Percentiles rank a stretch among this genome's conserved stretches.
Evolutionary conservation across 2,888 invertebrate species (phyloP).

Genomic region (Tillus elongatus): DNA sequence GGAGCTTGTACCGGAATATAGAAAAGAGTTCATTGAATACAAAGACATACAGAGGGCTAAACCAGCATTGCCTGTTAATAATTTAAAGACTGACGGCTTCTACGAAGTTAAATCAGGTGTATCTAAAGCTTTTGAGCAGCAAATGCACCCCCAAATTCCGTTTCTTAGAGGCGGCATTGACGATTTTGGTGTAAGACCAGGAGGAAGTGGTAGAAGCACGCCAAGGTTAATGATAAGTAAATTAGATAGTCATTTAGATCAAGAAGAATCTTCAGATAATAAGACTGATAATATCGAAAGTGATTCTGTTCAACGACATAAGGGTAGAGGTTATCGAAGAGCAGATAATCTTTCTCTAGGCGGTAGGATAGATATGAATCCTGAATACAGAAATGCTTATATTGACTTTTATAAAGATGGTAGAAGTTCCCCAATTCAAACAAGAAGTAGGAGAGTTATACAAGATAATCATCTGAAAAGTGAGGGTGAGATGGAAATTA

Average conservation of each 20-base stretch:
- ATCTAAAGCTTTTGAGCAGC: conserved; percentile 36
- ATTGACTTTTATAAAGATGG: conserved; percentile 26
- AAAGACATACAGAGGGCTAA: conserved; percentile 26
- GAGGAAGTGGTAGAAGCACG: not conserved
- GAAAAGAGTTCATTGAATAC: conserved; percentile 33
- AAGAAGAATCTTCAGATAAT: conserved; percentile 27
- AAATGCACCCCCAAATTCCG: conserved; percentile 34
- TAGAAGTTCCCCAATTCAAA: conserved; percentile 17
- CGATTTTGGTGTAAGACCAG: conserved; percentile 5
- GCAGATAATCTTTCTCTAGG: conserved; percentile 36
- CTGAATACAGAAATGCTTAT: conserved; percentile 40
- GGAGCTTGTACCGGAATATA: conserved; percentile 42
- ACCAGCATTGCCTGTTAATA: conserved; percentile 30
- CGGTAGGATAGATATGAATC: conserved; percentile 37
- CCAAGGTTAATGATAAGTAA: conserved; percentile 5
- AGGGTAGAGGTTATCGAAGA: not conserved
- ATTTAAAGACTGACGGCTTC: conserved; percentile 40
- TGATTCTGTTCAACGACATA: conserved; percentile 12
- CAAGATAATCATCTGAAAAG: conserved; percentile 23
- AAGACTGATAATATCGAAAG: no score
- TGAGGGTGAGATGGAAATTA: conserved; percentile 29
- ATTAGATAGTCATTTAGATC: conserved; percentile 28
- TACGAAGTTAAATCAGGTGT: conserved; percentile 38
- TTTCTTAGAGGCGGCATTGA: conserved; percentile 29
- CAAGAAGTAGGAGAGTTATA: conserved; percentile 21